Evolutionary conservation across 2,113 vertebrate genomes (phyloP), one percentile per base, ranked within the genome.

Genomic region (Phainopepla nitens): DNA sequence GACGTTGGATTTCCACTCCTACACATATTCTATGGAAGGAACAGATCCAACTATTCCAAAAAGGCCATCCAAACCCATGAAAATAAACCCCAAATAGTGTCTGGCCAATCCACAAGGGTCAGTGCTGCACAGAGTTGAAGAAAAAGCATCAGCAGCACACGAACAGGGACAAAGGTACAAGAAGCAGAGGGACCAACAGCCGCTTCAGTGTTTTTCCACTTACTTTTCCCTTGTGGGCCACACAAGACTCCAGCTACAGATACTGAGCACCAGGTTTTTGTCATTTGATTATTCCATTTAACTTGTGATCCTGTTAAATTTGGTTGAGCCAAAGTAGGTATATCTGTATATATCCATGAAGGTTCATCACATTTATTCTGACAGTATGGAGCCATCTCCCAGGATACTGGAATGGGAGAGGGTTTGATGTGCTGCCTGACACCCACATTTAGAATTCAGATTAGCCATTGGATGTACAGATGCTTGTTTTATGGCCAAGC

Each of bases 91-190:
- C 75, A 82, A 41, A 73, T 53, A 4, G 41, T 64, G 27, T 11
- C 68, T 87, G 31, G 39, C 13, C 22, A 19, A 58, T 6, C 13
- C 25, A 28, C 1, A 3, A 13, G 21, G 11, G 18, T 35, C 51
- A 83, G 45, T 11, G 29, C 17, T 61, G 42, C 71, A 18, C 10
- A 83, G 54, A 80, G 44, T 20, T 12, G 2, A 56, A 81, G 35
- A 57, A 70, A 89, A 87, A 27, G 44, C 56, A 68, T 3, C 0
- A 0, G 18, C 12, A 35, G 39, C 35, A 7, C 25, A 28, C 0
- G 11, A 56, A 17, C 22, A 36, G 25, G 13, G 42, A 33, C 17
- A 61, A 76, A 70, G 3, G 2, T 2, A 12, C 18, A 29, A 8
- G 27, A 58, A 76, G 8, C 2, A 41, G 19, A 35, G 35, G 8